phyloP scores from a whole-genome alignment of 2,888 invertebrate species.

The Noctua janthina region DNA sequence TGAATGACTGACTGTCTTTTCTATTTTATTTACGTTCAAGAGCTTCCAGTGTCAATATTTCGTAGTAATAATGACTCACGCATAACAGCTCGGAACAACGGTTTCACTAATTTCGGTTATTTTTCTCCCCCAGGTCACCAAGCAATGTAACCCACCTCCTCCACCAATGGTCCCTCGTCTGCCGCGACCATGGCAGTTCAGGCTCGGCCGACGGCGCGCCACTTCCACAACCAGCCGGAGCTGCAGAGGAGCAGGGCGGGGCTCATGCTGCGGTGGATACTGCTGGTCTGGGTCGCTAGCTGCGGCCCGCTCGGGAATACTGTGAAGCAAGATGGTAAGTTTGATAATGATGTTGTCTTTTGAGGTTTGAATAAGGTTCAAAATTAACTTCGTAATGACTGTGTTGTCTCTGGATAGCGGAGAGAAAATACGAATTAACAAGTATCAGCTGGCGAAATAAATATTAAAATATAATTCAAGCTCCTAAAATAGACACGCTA shows the following conservation, averaged over 20 bases:
- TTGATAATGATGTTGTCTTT: slow-evolving; percentile 54
- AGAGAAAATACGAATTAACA: background rate
- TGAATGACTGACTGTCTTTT: background rate
- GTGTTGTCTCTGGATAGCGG: background rate
- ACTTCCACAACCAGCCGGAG: slow-evolving; percentile 88
- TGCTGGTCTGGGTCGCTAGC: slow-evolving; percentile 86
- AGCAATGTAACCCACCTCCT: slow-evolving; percentile 59
- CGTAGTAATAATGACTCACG: background rate
- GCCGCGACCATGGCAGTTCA: slow-evolving; percentile 77
- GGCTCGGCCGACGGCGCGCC: slow-evolving; percentile 83
- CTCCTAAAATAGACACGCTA: background rate
- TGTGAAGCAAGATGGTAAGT: slow-evolving; percentile 88
- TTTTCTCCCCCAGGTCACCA: slow-evolving; percentile 37
- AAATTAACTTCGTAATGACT: background rate
- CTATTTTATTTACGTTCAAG: background rate
- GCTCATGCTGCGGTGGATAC: slow-evolving; percentile 86
- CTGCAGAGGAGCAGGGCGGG: slow-evolving; percentile 80
- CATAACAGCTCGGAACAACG: background rate
- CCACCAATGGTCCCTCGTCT: slow-evolving; percentile 72
- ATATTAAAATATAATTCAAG: background rate
- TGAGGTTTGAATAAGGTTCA: background rate
- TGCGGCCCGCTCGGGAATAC: slow-evolving; percentile 86
- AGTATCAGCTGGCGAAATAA: background rate
- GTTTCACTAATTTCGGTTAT: background rate
- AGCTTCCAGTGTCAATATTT: background rate